phyloP scores from a whole-genome alignment of 2,797 vertebrate genomes.

The Danio kyathit region DNA sequence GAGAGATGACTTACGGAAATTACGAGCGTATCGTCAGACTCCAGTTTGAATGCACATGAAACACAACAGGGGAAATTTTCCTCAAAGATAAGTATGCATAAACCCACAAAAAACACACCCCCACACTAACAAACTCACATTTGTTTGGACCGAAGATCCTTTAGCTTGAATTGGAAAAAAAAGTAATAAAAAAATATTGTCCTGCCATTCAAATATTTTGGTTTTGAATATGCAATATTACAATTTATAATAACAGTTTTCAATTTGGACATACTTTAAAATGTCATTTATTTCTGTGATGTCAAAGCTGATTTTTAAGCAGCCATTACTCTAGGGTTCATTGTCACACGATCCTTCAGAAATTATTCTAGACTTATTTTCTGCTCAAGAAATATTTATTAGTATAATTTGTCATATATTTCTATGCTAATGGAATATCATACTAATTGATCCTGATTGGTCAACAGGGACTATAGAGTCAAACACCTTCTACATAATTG shows the following conservation, averaged over 20 bases:
- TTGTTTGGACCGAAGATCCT: constrained; percentile 13
- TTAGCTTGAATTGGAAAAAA: background rate
- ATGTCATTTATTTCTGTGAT: background rate
- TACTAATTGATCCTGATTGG: no score
- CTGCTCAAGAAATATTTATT: background rate
- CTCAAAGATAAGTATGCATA: constrained; percentile 67
- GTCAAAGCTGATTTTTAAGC: background rate
- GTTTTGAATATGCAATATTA: background rate
- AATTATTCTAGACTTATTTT: background rate
- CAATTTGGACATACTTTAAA: background rate
- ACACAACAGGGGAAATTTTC: constrained; percentile 75
- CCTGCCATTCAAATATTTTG: background rate
- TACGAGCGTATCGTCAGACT: constrained; percentile 76
- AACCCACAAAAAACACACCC: constrained; percentile 26
- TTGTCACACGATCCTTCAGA: background rate
- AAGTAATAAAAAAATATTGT: background rate
- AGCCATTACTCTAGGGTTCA: background rate
- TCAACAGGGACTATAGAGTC: no score
- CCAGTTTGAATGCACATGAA: constrained; percentile 83
- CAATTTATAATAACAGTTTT: background rate
- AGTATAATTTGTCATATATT: background rate
- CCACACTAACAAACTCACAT: constrained; percentile 31
- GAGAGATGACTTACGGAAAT: constrained; percentile 83
- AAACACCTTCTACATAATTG: no score
- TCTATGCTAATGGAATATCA: no score